These are phyloP conservation scores for Zosterops borbonicus DNA, from an alignment of 2,113 vertebrate genomes.

Conservation along the genomic window DNA sequence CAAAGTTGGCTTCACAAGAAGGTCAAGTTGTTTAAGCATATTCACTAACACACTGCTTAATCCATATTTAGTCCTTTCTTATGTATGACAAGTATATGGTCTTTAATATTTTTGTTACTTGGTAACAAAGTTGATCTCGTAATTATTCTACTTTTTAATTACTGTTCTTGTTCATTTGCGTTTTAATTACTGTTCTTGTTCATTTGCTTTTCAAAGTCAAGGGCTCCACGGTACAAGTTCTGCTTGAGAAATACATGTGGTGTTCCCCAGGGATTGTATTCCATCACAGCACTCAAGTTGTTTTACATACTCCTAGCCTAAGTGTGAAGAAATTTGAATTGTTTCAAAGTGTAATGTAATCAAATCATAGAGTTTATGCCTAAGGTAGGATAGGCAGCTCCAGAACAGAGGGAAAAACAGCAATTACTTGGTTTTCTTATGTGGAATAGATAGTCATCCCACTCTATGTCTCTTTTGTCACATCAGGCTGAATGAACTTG, in stretches of 20 bases:
- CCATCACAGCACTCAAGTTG: background rate
- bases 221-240: background rate
- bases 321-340: background rate
- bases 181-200: background rate
- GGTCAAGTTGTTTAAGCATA: background rate
- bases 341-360: background rate
- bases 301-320: background rate
- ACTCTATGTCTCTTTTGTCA: background rate
- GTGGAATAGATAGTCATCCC: background rate
- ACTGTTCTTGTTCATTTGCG: background rate
- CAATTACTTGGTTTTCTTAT: background rate
- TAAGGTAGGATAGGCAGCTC: background rate
- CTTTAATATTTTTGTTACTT: background rate
- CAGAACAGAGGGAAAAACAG: background rate
- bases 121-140: background rate
- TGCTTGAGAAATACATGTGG: background rate
- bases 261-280: background rate
- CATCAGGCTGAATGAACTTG: background rate
- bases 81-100: background rate
- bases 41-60: background rate
- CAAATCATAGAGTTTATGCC: background rate
- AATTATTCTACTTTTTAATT: background rate
- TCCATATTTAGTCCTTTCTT: background rate
- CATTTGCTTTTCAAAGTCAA: constrained; percentile 15
- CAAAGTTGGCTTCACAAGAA: background rate